These are phyloP conservation scores for Gastrophysa polygoni DNA, from an alignment of 2,888 invertebrate genomes.

Conservation along the genomic window DNA sequence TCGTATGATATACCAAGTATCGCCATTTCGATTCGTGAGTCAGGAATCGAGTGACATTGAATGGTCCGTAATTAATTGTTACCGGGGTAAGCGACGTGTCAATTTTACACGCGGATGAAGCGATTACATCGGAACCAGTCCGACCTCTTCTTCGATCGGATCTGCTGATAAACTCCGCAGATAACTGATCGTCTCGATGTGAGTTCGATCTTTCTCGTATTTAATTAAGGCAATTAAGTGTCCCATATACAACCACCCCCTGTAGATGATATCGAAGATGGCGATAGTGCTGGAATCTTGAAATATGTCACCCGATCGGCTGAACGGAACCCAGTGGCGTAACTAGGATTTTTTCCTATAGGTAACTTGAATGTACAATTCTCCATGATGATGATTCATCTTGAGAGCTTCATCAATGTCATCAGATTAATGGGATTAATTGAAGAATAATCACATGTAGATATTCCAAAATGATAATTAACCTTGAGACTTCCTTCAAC, in stretches of 20 bases:
- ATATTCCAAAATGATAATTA: no score
- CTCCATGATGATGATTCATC: no score
- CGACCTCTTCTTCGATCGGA: conserved; percentile 46
- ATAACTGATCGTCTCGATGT: conserved; percentile 54
- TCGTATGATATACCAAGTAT: no score
- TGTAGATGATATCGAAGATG: conserved; percentile 53
- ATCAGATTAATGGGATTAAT: no score
- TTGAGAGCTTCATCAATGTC: no score
- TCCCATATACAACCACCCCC: conserved; percentile 56
- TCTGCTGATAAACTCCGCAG: conserved; percentile 52
- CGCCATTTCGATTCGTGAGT: no score
- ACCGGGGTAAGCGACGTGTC: conserved; percentile 11
- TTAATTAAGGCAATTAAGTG: conserved; percentile 59
- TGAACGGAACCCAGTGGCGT: no score
- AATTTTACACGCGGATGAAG: conserved; percentile 40
- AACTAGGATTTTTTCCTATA: no score
- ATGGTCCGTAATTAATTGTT: conserved; percentile 4
- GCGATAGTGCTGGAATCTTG: conserved; percentile 50
- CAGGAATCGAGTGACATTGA: no score
- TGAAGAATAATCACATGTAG: no score
- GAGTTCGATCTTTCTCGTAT: conserved; percentile 57
- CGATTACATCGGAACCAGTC: conserved; percentile 53
- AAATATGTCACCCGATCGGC: conserved; percentile 51
- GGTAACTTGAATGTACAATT: no score
- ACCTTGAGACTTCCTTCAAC: no score